phyloP scores from a whole-genome alignment of 2,113 vertebrate species.

The Sus scrofa region T2T-Sscrofa CM000812.6:248492501-248493000 shows the following conservation, averaged over 20 bases:
- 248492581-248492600: background rate
- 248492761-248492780: conserved; percentile 8
- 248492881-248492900: too few species aligned
- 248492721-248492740: background rate
- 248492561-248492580: background rate
- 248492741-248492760: background rate
- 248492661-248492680: background rate
- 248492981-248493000: too few species aligned
- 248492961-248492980: too few species aligned
- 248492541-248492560: background rate
- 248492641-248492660: conserved; percentile 20
- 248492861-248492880: background rate
- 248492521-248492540: background rate
- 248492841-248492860: background rate
- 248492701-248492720: conserved; percentile 31
- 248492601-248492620: background rate
- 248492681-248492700: background rate
- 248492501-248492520: rapidly evolving
- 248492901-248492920: too few species aligned
- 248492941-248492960: too few species aligned
- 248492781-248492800: too few species aligned
- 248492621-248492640: background rate
- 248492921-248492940: too few species aligned
- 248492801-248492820: background rate
- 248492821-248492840: background rate